A percentile compares a stretch with the other conserved stretches of the same genome.
Evolutionary conservation across 2,797 vertebrate genomes (phyloP).

Genomic region (Ptychobarbus kaznakovi): DNA sequence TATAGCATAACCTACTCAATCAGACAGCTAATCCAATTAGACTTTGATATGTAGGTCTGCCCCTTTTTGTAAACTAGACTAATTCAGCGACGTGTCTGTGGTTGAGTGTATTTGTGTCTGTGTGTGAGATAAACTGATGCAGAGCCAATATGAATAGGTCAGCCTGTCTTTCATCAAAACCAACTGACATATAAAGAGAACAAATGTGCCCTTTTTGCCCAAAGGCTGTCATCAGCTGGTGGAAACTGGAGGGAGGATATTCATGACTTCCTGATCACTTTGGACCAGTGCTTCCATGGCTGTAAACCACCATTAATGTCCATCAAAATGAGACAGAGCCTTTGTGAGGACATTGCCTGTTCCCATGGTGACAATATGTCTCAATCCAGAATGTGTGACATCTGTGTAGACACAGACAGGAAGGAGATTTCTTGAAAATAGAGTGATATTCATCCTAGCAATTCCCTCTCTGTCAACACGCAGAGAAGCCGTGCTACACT

Average conservation of each 20-base stretch:
- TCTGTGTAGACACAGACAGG: slow-evolving; percentile 46
- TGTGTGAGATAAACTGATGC: not conserved
- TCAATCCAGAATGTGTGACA: slow-evolving; percentile 58
- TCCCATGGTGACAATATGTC: slow-evolving; percentile 58
- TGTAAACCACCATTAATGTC: slow-evolving; percentile 26
- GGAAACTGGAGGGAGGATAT: slow-evolving; percentile 30
- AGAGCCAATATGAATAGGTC: not conserved
- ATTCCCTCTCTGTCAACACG: slow-evolving; percentile 24
- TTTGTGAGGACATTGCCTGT: slow-evolving; percentile 50
- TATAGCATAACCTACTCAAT: slow-evolving; percentile 44
- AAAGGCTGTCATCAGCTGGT: slow-evolving; percentile 29
- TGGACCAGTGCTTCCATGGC: slow-evolving; percentile 42
- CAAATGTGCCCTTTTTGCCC: slow-evolving; percentile 6
- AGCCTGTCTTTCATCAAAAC: slow-evolving; percentile 25
- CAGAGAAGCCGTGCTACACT: not conserved
- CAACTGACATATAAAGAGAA: slow-evolving; percentile 10
- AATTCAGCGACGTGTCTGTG: slow-evolving; percentile 45
- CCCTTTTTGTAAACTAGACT: slow-evolving; percentile 52
- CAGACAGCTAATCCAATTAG: slow-evolving; percentile 59
- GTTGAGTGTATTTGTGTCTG: slow-evolving; percentile 10
- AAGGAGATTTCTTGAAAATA: slow-evolving; percentile 52
- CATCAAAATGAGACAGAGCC: slow-evolving; percentile 25
- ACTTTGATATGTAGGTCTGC: slow-evolving; percentile 50
- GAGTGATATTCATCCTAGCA: slow-evolving; percentile 32
- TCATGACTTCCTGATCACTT: slow-evolving; percentile 48